Evolutionary conservation across 2,797 vertebrate species (phyloP).

Genomic region (Discoglossus pictus): DNA sequence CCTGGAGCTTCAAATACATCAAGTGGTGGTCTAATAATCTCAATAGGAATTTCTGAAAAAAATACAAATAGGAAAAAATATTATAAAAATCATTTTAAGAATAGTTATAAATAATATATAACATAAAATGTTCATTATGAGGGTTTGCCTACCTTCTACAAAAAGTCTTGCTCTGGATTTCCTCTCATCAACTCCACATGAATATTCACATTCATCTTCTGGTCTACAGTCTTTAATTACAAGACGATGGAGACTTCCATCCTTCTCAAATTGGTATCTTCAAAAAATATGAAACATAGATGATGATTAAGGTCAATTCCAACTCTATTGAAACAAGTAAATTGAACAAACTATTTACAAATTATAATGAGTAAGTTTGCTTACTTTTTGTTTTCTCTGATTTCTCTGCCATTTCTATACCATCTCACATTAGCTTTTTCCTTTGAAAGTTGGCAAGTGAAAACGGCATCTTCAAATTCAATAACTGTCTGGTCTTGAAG

Average conservation of each 20-base stretch:
- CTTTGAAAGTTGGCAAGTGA: constrained; percentile 89
- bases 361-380: constrained; percentile 31
- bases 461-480: constrained; percentile 93
- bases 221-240: constrained; percentile 91
- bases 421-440: constrained; percentile 93
- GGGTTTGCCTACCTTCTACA: constrained; percentile 81
- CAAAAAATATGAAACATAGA: constrained; percentile 48
- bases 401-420: constrained; percentile 94
- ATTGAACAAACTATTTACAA: constrained; percentile 1
- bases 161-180: constrained; percentile 91
- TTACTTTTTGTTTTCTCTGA: constrained; percentile 93
- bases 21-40: constrained; percentile 90
- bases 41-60: constrained; percentile 87
- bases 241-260: constrained; percentile 85
- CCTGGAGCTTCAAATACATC: constrained; percentile 88
- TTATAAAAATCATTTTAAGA: not conserved
- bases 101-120: not conserved
- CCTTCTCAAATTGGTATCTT: constrained; percentile 89
- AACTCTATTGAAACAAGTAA: not conserved
- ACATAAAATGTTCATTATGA: not conserved
- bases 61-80: constrained; percentile 43
- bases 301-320: constrained; percentile 47
- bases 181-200: constrained; percentile 94
- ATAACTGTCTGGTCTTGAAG: constrained; percentile 94
- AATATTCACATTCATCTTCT: constrained; percentile 96